phyloP scores from a whole-genome alignment of 2,113 vertebrate species.

The Microcebus lehilahytsara region DNA sequence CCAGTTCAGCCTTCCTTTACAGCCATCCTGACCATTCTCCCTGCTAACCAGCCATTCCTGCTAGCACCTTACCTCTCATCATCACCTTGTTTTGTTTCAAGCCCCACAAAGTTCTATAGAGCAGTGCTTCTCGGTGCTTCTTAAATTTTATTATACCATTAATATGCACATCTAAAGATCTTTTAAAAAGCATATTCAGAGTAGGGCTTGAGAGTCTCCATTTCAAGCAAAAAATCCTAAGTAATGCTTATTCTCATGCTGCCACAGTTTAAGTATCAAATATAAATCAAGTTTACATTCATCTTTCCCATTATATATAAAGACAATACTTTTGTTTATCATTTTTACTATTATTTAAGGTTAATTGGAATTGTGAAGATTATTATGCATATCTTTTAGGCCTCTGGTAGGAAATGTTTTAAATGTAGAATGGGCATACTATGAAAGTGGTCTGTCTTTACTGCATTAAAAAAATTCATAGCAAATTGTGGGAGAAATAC shows the following conservation, averaged over 20 bases:
- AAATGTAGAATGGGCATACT: not conserved
- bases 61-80: not conserved
- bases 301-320: not conserved
- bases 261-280: not conserved
- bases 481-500: not conserved
- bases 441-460: not conserved
- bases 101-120: not conserved
- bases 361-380: not conserved
- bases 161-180: not conserved
- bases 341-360: not conserved
- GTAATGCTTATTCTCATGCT: not conserved
- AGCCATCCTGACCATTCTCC: accelerated
- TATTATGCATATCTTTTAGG: not conserved
- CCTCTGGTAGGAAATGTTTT: not conserved
- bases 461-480: not conserved
- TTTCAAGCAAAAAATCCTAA: not conserved
- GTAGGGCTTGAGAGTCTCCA: not conserved
- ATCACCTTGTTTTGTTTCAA: not conserved
- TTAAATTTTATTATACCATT: not conserved
- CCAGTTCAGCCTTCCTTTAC: accelerated
- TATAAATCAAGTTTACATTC: not conserved
- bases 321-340: not conserved
- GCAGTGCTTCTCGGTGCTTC: not conserved
- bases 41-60: not conserved
- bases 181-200: not conserved